These are phyloP conservation scores for Epizoanthus illoricatus DNA, from an alignment of 92 coral and sea anemone genomes.

Conservation along the genomic window DNA sequence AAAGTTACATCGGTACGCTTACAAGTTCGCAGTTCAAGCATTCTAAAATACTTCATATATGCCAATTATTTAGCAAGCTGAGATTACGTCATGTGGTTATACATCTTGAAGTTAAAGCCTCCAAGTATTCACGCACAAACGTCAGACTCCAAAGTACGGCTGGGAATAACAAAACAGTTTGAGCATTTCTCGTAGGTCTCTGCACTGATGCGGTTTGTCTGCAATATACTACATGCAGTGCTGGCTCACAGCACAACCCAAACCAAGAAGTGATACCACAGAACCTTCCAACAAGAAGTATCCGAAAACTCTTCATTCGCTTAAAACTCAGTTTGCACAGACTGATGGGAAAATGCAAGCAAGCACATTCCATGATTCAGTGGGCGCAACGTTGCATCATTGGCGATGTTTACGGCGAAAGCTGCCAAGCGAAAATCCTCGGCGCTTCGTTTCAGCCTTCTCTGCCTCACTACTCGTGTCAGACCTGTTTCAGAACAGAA, in stretches of 20 bases:
- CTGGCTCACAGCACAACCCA: too few species aligned
- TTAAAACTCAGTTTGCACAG: background rate
- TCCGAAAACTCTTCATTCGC: background rate
- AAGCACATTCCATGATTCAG: background rate
- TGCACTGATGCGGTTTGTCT: too few species aligned
- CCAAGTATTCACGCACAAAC: too few species aligned
- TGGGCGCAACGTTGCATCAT: conserved; percentile 19
- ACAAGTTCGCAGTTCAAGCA: background rate
- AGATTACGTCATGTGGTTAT: too few species aligned
- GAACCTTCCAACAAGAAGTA: background rate
- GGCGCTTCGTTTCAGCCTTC: conserved; percentile 15
- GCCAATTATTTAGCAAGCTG: too few species aligned
- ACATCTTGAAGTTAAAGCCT: too few species aligned
- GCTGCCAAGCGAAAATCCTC: conserved; percentile 39
- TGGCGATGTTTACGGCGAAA: conserved; percentile 34
- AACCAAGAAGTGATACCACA: background rate
- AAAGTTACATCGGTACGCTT: background rate
- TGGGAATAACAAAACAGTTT: too few species aligned
- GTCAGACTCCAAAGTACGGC: too few species aligned
- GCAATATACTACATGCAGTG: too few species aligned
- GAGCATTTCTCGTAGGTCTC: too few species aligned
- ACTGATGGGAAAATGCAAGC: background rate
- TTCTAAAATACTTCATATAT: background rate
- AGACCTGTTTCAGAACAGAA: conserved; percentile 27
- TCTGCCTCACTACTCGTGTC: conserved; percentile 27